Evolutionary conservation across 2,797 vertebrate genomes (phyloP), one percentile per base, ranked within the genome.

Genomic region (Platyrinchus mystaceus): DNA sequence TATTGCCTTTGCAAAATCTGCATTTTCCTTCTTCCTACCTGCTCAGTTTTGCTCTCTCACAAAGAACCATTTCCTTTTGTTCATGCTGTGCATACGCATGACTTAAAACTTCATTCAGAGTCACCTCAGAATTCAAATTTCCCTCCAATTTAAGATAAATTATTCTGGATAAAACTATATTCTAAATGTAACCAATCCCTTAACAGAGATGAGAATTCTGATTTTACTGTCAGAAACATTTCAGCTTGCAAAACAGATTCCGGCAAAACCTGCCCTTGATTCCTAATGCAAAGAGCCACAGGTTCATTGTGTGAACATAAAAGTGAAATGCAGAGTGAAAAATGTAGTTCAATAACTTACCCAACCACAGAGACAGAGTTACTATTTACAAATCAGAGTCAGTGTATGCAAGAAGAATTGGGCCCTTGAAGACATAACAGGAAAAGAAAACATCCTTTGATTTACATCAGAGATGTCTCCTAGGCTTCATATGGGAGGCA

Each of bases 91-190:
- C 80, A 88, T 36, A 74, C n/a, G 14, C 52, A 39, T 39, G 76
- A 90, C 59, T 90, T 94, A 79, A 77, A 90, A 43, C 47, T 89
- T 94, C 55, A 66, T 47, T 32, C 92, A 56, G 37, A 88, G 73
- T 81, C 79, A 93, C 50, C 46, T 84, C 75, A 91, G 49, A 93
- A 94, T 83, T 97, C 60, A 91, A 75, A 93, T 92, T 96, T 97
- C 81, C 90, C 77, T 87, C 53, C 66, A 91, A 77, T 67, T 3
- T 73, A 89, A 94, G 46, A 79, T 30, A 90, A 80, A 84, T 74
- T 86, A 55, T 89, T 83, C 70, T 67, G 12, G 27, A 88, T 89
- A 90, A 96, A 96, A 74, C 39, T 73, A 78, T 69, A 88, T 58
- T 92, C 71, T 95, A 78, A 84, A 95, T 86, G 80, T 63, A 94